Evolutionary conservation across 2,888 invertebrate genomes (phyloP).

Genomic region (Volucella bombylans): DNA sequence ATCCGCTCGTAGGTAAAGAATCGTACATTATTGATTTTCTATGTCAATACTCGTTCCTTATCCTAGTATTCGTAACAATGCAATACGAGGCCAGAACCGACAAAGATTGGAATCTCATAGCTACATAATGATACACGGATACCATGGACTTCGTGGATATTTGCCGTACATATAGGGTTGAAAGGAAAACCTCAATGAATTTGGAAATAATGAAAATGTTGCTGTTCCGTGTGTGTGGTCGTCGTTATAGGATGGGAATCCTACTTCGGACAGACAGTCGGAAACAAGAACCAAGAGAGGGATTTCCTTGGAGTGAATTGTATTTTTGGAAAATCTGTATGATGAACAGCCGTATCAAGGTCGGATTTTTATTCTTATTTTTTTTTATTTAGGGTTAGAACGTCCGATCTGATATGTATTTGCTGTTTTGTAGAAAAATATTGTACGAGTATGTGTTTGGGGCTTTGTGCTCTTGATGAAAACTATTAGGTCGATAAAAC

Average conservation of each 20-base stretch:
- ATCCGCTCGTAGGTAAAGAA: slow-evolving; percentile 34
- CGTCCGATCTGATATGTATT: slow-evolving; percentile 11
- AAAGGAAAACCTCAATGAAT: slow-evolving; percentile 57
- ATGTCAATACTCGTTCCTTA: slow-evolving; percentile 12
- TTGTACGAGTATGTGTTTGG: background rate
- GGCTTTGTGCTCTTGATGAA: background rate
- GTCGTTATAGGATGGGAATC: too few relatives aligned
- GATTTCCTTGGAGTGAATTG: slow-evolving; percentile 18
- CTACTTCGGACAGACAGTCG: too few relatives aligned
- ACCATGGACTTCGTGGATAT: slow-evolving; percentile 8
- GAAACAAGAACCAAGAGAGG: background rate
- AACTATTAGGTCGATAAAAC: slow-evolving; percentile 22
- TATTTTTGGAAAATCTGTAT: slow-evolving; percentile 24
- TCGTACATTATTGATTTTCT: slow-evolving; percentile 58
- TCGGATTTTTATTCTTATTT: background rate
- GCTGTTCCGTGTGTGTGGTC: background rate
- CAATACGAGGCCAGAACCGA: slow-evolving; percentile 16
- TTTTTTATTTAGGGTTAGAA: slow-evolving; percentile 10
- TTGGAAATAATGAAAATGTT: slow-evolving; percentile 51
- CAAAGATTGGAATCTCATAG: slow-evolving; percentile 41
- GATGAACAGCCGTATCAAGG: slow-evolving; percentile 40
- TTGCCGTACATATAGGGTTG: background rate
- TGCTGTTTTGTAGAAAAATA: background rate
- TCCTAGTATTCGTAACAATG: slow-evolving; percentile 28
- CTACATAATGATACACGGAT: slow-evolving; percentile 30